Evolutionary conservation across 1,140 invertebrate genomes (phyloP).

Genomic region (Nixonia krombeini): DNA sequence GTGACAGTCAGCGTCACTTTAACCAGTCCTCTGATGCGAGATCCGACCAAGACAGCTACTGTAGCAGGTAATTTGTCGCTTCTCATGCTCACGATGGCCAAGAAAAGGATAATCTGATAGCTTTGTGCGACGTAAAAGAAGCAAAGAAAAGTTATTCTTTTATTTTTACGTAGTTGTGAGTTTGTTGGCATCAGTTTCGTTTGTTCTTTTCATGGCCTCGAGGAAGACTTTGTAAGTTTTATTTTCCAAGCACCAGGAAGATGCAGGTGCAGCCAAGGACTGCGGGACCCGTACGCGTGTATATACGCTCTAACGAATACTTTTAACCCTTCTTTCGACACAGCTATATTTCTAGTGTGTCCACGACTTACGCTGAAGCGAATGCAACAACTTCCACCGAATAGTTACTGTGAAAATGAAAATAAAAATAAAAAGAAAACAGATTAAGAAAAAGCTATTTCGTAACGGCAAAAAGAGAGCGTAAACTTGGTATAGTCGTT

Average conservation of each 20-base stretch:
- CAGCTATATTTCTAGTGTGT: constrained; percentile 50
- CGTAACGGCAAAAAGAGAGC: no score
- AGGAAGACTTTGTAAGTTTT: constrained; percentile 51
- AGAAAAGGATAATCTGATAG: constrained; percentile 66
- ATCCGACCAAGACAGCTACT: constrained; percentile 70
- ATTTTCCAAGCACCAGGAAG: constrained; percentile 62
- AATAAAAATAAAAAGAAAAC: no score
- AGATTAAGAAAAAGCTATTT: no score
- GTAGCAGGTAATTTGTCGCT: constrained; percentile 73
- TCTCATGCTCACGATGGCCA: constrained; percentile 59
- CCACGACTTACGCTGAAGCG: constrained; percentile 34
- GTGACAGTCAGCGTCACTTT: constrained; percentile 90
- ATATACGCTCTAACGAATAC: constrained; percentile 34
- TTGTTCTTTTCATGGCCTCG: constrained; percentile 71
- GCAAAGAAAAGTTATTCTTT: constrained; percentile 6
- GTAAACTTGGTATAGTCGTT: no score
- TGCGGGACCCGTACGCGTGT: constrained; percentile 33
- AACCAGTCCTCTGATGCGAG: constrained; percentile 94
- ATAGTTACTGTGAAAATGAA: no score
- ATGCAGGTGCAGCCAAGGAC: constrained; percentile 60
- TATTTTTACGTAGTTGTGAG: no score
- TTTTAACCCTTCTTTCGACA: constrained; percentile 39
- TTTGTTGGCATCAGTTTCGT: constrained; percentile 52
- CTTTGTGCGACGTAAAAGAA: constrained; percentile 10
- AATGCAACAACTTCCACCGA: no score